These are phyloP conservation scores for Caenorhabditis wallacei DNA, from an alignment of 2,888 invertebrate species.

Conservation along the genomic window DNA sequence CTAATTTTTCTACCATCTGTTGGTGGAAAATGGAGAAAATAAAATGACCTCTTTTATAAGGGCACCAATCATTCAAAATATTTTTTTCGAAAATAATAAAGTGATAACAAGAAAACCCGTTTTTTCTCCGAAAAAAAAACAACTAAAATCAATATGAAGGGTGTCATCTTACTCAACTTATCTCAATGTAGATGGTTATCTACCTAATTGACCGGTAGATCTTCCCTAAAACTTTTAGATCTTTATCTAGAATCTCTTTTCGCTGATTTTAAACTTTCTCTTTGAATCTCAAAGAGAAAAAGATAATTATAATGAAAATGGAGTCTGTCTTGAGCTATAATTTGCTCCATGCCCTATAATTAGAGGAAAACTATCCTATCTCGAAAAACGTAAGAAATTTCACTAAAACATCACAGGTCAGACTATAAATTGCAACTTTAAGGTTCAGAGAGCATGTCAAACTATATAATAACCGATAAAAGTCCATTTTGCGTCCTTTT, in stretches of 20 bases:
- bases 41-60: too few species aligned
- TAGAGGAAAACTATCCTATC: too few species aligned
- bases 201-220: constrained; percentile 1
- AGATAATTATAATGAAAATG: too few species aligned
- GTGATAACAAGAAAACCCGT: too few species aligned
- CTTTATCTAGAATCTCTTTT: not conserved
- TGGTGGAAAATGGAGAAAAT: too few species aligned
- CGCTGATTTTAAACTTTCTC: not conserved
- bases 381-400: too few species aligned
- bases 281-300: not conserved
- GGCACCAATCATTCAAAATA: too few species aligned
- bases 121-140: too few species aligned
- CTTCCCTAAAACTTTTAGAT: not conserved
- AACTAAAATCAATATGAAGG: constrained; percentile 3
- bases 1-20: not conserved
- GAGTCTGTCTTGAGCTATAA: too few species aligned
- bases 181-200: not conserved
- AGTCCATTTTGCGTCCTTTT: not conserved
- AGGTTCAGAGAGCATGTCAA: not conserved
- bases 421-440: not conserved
- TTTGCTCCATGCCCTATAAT: too few species aligned
- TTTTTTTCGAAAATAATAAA: too few species aligned
- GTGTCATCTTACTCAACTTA: not conserved
- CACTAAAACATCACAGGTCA: not conserved
- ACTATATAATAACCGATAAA: constrained; percentile 4